Evolutionary conservation across 2,888 invertebrate species (phyloP), one percentile per base, ranked within the genome.

Genomic region (Hypselothyrea guttata): DNA sequence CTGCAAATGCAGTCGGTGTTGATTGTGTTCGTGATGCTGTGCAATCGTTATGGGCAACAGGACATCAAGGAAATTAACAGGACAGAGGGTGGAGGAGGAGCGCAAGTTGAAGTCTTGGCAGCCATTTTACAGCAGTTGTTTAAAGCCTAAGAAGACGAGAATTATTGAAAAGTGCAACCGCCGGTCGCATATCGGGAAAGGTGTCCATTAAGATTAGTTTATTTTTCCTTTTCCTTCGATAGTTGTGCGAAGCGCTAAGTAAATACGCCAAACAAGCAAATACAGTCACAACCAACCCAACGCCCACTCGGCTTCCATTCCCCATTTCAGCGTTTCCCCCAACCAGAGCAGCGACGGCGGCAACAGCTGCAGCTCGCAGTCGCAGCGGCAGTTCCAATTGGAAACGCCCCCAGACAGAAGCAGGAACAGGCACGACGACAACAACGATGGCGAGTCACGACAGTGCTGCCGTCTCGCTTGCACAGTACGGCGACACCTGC

Each of bases 191-290:
- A 65, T 60, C 62, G 37, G 55, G 66, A 83, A 66, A 66, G 71
- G 68, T 75, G 70, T 79, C 84, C 84, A 83, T 85, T 78, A 79
- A 79, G 84, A 79, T 81, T 85, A 79, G 81, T 81, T 84, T 81
- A 85, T 85, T 85, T 83, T 79, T 71, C n/a, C n/a, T n/a, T n/a
- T n/a, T n/a, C 71, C 60, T 75, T 71, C 84, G 84, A 85, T 83
- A 83, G 72, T 75, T 78, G 64, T 68, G 59, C 64, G 52, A 60
- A 66, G 66, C 66, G 58, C 71, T 79, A 84, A 83, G 84, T 70
- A 66, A 75, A 68, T 62, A 57, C 53, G 69, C 61, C 69, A 73
- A 69, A 70, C 62, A 75, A 79, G 75, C 76, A 68, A 72, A 60
- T 53, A 56, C 48, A 22, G 48, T 15, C 27, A 41, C 33, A 30